Conservation (phyloP, 64 coral and sea anemone species). For the Montipora foliosa region DNA sequence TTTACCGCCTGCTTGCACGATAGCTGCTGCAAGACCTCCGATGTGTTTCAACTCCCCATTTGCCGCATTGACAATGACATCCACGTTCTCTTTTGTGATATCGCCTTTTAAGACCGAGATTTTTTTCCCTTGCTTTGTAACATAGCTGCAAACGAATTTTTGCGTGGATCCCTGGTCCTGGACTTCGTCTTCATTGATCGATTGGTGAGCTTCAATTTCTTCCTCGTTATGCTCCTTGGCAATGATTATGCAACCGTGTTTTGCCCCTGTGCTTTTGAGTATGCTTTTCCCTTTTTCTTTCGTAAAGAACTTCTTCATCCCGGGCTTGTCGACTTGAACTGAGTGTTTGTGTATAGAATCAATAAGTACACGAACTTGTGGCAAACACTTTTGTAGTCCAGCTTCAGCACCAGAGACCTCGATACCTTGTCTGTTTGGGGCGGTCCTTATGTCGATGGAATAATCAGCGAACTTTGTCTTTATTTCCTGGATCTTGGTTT, state of each 20-base stretch:
- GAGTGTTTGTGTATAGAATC: not conserved
- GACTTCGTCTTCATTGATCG: not conserved
- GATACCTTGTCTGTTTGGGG: not conserved
- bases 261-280: slow-evolving; percentile 7
- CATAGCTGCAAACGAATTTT: slow-evolving; percentile 37
- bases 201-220: not conserved
- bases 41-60: slow-evolving; percentile 40
- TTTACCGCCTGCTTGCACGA: slow-evolving; percentile 64
- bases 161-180: not conserved
- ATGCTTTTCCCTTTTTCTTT: not conserved
- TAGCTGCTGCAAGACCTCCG: slow-evolving; percentile 56
- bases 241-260: slow-evolving; percentile 8
- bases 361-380: not conserved
- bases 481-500: slow-evolving; percentile 38
- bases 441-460: slow-evolving; percentile 35
- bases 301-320: slow-evolving; percentile 49
- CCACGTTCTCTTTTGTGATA: slow-evolving; percentile 74
- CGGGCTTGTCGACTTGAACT: slow-evolving; percentile 41
- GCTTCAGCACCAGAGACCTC: slow-evolving; percentile 40
- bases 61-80: slow-evolving; percentile 79
- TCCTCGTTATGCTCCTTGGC: not conserved
- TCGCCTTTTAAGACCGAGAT: slow-evolving; percentile 59
- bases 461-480: not conserved
- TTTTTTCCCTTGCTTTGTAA: slow-evolving; percentile 26
- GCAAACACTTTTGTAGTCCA: not conserved